Evolutionary conservation across 2,797 vertebrate genomes (phyloP).

Genomic region (Monodelphis domestica): DNA sequence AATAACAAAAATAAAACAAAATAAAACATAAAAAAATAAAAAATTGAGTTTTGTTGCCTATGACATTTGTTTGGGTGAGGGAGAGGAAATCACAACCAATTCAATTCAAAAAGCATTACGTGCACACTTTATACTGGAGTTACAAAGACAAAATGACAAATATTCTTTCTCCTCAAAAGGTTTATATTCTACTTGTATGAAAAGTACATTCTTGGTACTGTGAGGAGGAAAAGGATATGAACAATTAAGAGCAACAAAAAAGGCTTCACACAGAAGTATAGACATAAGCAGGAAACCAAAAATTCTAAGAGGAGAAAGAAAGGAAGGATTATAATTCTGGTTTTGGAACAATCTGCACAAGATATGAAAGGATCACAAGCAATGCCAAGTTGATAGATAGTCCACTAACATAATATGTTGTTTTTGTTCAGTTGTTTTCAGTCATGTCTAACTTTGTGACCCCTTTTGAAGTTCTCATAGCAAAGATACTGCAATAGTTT

Average conservation of each 20-base stretch:
- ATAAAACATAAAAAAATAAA: too few relatives aligned
- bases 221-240: not conserved
- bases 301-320: not conserved
- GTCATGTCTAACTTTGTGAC: too few relatives aligned
- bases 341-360: not conserved
- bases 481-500: too few relatives aligned
- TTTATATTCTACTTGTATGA: not conserved
- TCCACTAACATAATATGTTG: not conserved
- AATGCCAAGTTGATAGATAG: not conserved
- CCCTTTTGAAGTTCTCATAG: too few relatives aligned
- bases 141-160: not conserved
- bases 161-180: not conserved
- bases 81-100: not conserved
- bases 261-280: not conserved
- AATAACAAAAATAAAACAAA: too few relatives aligned
- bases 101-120: not conserved
- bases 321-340: not conserved
- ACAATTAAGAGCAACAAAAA: not conserved
- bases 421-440: too few relatives aligned
- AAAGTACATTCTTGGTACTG: not conserved
- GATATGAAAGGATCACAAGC: not conserved
- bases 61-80: not conserved
- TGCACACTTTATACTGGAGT: not conserved
- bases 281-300: not conserved
- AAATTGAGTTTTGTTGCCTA: not conserved